Evolutionary conservation across 2,113 vertebrate species (phyloP).

Genomic region (Leucosticte australis): DNA sequence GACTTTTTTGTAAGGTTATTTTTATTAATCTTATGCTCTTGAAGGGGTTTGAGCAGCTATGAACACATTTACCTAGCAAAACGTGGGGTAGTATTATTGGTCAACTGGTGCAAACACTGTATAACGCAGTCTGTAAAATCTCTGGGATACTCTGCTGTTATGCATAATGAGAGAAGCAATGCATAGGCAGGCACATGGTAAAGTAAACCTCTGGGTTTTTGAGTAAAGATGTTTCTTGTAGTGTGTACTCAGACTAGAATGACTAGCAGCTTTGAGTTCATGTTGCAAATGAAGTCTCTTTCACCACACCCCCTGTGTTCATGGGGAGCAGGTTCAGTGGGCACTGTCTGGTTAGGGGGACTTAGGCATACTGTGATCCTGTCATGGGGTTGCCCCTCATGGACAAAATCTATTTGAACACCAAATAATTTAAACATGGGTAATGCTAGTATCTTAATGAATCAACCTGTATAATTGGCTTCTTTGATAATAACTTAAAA

Average conservation of each 20-base stretch:
- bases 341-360: background rate
- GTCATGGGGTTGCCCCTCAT: background rate
- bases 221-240: background rate
- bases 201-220: background rate
- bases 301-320: rapidly evolving
- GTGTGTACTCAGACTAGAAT: background rate
- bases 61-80: background rate
- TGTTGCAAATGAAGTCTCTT: background rate
- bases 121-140: background rate
- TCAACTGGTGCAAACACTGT: background rate
- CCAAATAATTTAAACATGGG: background rate
- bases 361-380: background rate
- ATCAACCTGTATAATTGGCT: background rate
- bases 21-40: background rate
- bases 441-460: background rate
- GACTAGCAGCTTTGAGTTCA: background rate
- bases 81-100: background rate
- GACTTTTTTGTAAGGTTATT: background rate
- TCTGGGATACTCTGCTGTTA: background rate
- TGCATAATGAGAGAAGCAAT: background rate
- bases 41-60: background rate
- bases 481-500: background rate
- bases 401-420: background rate
- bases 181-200: background rate
- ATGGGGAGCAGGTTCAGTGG: background rate